Conservation (phyloP, 2,888 invertebrate species). For the Acanthococcus lagerstroemiae region DNA sequence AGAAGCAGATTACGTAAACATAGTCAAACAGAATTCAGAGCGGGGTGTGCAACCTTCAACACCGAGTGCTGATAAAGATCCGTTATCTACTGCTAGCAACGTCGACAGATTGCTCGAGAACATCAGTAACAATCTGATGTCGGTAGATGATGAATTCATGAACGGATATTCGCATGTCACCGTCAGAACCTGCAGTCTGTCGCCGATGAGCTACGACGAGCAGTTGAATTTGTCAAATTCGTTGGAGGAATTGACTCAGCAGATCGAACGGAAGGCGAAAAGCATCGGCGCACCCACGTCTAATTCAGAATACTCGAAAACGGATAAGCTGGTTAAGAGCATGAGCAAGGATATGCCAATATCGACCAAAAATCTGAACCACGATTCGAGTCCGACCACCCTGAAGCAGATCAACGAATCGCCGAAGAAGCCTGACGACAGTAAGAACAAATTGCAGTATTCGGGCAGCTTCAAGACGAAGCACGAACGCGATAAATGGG, state of each 20-base stretch:
- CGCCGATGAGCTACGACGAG: conserved; percentile 5
- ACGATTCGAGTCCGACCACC: not conserved
- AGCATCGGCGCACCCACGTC: conserved; percentile 24
- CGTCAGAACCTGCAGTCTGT: conserved; percentile 25
- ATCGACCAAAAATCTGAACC: conserved; percentile 21
- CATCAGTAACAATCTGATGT: conserved; percentile 1
- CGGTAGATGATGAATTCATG: conserved; percentile 10
- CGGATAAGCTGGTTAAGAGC: conserved; percentile 29
- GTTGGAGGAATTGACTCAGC: conserved; percentile 35
- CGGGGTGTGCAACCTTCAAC: not conserved
- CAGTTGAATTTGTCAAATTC: conserved; percentile 34
- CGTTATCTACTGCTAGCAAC: conserved; percentile 7
- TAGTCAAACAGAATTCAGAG: conserved; percentile 4
- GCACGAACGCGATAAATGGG: conserved; percentile 36
- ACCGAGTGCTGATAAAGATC: not conserved
- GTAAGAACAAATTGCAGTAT: conserved; percentile 35
- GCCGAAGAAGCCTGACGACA: conserved; percentile 6
- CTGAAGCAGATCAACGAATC: conserved; percentile 28
- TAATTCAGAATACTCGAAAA: conserved; percentile 26
- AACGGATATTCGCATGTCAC: conserved; percentile 33
- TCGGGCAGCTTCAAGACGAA: conserved; percentile 38
- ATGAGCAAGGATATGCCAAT: conserved; percentile 29
- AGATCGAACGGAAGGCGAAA: conserved; percentile 35
- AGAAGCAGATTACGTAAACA: conserved; percentile 33
- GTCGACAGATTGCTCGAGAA: conserved; percentile 7